A percentile compares a stretch with the other conserved stretches of the same genome.
Evolutionary conservation across 1,140 invertebrate species (phyloP).

Genomic region (Diorhabda carinulata): DNA sequence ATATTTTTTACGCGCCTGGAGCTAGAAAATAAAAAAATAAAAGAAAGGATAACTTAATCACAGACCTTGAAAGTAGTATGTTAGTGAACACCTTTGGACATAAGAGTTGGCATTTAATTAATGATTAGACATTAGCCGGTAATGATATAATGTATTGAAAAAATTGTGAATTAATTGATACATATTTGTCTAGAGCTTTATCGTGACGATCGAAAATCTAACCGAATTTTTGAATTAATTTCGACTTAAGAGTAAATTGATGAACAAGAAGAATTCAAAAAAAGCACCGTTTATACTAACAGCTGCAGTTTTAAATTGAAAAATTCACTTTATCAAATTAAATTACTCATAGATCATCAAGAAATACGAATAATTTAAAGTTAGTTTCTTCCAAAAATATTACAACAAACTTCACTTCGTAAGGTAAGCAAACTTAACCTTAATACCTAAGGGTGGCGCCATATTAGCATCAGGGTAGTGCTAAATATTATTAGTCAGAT

Average conservation of each 20-base stretch:
- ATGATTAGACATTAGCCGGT: not conserved
- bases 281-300: too few relatives aligned
- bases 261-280: not conserved
- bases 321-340: too few relatives aligned
- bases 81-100: not conserved
- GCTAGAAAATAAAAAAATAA: not conserved
- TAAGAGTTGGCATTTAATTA: not conserved
- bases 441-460: too few relatives aligned
- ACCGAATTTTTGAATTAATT: not conserved
- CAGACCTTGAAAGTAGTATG: slow-evolving; percentile 2
- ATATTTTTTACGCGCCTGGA: not conserved
- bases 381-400: too few relatives aligned
- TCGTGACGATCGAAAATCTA: not conserved
- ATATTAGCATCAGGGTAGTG: too few relatives aligned
- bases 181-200: not conserved
- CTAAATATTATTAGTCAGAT: too few relatives aligned
- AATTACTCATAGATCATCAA: too few relatives aligned
- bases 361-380: too few relatives aligned
- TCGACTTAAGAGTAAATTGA: not conserved
- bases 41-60: slow-evolving; percentile 1
- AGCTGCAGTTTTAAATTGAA: too few relatives aligned
- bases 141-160: not conserved
- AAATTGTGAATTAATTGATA: not conserved
- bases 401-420: too few relatives aligned
- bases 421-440: too few relatives aligned